Evolutionary conservation across 2,113 vertebrate species (phyloP).

Genomic region (Cavia porcellus): DNA sequence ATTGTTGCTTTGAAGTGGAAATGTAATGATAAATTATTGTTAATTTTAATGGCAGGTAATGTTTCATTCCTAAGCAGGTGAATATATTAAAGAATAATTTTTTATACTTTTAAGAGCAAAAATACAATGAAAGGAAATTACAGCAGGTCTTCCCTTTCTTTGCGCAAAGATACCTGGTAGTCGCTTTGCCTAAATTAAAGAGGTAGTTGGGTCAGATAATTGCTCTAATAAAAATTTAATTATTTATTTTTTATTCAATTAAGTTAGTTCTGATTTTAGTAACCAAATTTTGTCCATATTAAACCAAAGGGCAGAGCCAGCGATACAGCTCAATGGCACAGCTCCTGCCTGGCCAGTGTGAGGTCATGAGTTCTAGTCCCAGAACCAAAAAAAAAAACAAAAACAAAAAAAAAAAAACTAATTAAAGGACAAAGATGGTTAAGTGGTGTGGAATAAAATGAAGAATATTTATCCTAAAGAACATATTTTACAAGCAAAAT

Average conservation of each 20-base stretch:
- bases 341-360: too few species aligned
- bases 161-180: neutral
- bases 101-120: slow-evolving; percentile 17
- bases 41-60: neutral
- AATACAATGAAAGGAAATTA: slow-evolving; percentile 7
- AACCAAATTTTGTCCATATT: neutral
- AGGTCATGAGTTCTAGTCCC: too few species aligned
- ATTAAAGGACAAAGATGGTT: neutral
- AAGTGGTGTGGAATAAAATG: neutral
- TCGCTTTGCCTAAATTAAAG: neutral
- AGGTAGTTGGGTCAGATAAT: neutral
- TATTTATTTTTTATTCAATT: neutral
- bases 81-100: neutral
- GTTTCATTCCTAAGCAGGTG: neutral
- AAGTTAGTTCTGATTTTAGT: neutral
- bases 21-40: neutral
- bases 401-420: too few species aligned
- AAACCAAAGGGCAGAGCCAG: neutral
- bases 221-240: neutral
- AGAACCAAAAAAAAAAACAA: too few species aligned
- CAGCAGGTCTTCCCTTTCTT: neutral
- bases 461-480: neutral
- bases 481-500: neutral
- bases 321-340: too few species aligned
- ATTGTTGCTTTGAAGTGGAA: neutral